Evolutionary conservation across 2,113 vertebrate genomes (phyloP).

Genomic region (Hemicordylus capensis): DNA sequence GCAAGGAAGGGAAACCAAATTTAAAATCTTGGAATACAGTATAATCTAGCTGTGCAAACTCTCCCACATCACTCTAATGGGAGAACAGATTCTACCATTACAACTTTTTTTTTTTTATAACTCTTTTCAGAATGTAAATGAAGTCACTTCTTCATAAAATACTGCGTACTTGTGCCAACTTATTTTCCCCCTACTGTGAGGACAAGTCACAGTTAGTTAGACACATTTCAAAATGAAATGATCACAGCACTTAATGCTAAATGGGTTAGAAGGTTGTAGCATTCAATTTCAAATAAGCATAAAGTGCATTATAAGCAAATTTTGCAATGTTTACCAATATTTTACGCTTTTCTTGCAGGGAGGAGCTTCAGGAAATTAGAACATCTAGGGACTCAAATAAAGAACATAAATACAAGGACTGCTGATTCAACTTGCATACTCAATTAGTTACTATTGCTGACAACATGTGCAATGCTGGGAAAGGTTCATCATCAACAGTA

Average conservation of each 20-base stretch:
- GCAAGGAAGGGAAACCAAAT: neutral
- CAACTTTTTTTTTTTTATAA: neutral
- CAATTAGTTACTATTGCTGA: neutral
- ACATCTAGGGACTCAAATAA: neutral
- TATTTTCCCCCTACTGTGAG: neutral
- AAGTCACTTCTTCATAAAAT: neutral
- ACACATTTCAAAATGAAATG: constrained; percentile 12
- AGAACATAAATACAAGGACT: neutral
- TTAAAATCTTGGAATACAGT: neutral
- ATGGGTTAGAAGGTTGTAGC: neutral
- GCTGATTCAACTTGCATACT: neutral
- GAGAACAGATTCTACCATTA: neutral
- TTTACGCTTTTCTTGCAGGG: constrained; percentile 9
- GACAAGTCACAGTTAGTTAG: constrained; percentile 13
- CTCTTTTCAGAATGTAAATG: neutral
- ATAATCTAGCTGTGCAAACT: neutral
- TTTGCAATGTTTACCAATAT: neutral
- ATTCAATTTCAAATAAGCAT: neutral
- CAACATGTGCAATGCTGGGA: neutral
- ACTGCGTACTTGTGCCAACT: neutral
- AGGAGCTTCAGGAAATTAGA: neutral
- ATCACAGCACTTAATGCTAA: neutral
- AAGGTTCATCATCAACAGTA: neutral
- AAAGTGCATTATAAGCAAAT: constrained; percentile 5
- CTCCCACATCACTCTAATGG: neutral